phyloP scores from a whole-genome alignment of 2,113 vertebrate species.

The Chionodraco myersi region DNA sequence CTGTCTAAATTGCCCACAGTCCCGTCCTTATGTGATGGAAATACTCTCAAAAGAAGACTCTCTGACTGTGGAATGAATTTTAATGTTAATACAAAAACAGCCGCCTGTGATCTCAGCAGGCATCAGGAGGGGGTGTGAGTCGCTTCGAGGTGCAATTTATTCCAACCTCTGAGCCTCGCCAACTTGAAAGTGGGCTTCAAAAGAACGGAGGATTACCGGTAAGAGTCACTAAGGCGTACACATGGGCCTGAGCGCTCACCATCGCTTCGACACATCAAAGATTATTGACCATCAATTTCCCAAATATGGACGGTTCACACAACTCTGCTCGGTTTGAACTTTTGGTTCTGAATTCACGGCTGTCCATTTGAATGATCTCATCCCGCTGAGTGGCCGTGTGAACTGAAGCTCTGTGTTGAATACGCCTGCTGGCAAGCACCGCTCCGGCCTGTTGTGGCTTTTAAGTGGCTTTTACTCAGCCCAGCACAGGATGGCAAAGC shows the following conservation, averaged over 20 bases:
- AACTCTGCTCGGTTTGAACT: constrained; percentile 30
- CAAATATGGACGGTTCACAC: constrained; percentile 49
- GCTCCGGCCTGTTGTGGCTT: constrained; percentile 58
- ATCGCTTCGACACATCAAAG: constrained; percentile 69
- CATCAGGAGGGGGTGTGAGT: constrained; percentile 68
- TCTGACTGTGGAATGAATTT: constrained; percentile 77
- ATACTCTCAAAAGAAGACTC: constrained; percentile 74
- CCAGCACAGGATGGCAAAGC: constrained; percentile 62
- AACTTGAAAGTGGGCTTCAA: constrained; percentile 83
- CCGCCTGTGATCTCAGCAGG: constrained; percentile 84
- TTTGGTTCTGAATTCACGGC: constrained; percentile 30
- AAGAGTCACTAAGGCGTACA: constrained; percentile 58
- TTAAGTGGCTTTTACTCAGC: constrained; percentile 68
- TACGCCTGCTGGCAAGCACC: constrained; percentile 43
- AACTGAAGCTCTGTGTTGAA: constrained; percentile 57
- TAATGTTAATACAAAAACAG: constrained; percentile 82
- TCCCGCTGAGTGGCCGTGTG: constrained; percentile 37
- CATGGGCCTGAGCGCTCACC: constrained; percentile 38
- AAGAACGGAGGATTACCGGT: constrained; percentile 73
- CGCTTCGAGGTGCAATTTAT: constrained; percentile 83
- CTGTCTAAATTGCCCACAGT: constrained; percentile 59
- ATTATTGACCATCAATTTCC: constrained; percentile 60
- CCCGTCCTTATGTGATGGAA: constrained; percentile 71
- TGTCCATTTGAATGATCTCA: constrained; percentile 33
- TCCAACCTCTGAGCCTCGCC: constrained; percentile 74